phyloP scores from a whole-genome alignment of 2,113 vertebrate genomes.

The Rallus limicola region DNA sequence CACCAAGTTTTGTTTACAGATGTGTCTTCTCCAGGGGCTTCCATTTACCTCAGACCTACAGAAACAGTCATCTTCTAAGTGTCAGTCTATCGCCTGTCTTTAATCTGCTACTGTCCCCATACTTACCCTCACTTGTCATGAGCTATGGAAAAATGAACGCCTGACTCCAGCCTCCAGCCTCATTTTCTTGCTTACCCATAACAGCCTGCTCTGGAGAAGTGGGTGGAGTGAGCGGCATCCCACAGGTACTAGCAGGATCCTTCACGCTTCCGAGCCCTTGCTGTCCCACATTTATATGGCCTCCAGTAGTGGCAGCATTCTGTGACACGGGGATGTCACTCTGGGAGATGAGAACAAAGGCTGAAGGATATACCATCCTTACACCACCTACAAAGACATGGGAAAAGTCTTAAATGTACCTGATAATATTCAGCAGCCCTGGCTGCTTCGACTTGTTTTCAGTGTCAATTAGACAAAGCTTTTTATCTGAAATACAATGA shows the following conservation, averaged over 20 bases:
- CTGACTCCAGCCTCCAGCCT: background rate
- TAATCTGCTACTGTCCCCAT: background rate
- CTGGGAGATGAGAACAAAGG: slow-evolving; percentile 95
- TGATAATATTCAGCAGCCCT: background rate
- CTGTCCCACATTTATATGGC: slow-evolving; percentile 71
- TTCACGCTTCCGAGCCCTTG: slow-evolving; percentile 82
- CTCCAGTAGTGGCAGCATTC: slow-evolving; percentile 75
- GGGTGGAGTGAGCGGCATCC: slow-evolving; percentile 93
- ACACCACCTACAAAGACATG: slow-evolving; percentile 85
- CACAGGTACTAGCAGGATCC: slow-evolving; percentile 88
- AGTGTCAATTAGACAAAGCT: background rate
- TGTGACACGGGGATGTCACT: slow-evolving; percentile 90
- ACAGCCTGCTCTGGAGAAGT: slow-evolving; percentile 93
- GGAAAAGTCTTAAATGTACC: background rate
- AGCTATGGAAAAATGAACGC: background rate
- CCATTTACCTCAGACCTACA: background rate
- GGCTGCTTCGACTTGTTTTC: background rate
- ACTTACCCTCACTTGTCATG: background rate
- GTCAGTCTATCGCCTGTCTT: background rate
- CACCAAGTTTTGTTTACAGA: background rate
- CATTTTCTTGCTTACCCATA: slow-evolving; percentile 74
- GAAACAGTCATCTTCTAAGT: background rate
- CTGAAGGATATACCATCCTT: slow-evolving; percentile 95
- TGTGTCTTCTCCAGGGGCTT: background rate
- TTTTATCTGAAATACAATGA: background rate